phyloP scores from a whole-genome alignment of 2,888 invertebrate species.

The Clitarchus hookeri region DNA sequence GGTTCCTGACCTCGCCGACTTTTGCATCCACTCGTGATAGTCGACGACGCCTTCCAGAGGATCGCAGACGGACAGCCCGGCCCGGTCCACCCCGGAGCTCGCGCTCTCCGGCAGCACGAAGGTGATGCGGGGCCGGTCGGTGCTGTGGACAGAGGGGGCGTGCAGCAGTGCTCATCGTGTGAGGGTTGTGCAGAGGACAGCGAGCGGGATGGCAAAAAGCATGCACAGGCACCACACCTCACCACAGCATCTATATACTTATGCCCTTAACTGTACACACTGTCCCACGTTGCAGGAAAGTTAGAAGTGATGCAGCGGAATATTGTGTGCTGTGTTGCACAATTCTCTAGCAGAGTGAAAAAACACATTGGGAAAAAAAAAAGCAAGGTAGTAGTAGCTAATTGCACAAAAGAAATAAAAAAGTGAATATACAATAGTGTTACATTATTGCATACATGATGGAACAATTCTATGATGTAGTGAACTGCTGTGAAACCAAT shows the following conservation, averaged over 20 bases:
- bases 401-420: too few species aligned
- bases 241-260: too few species aligned
- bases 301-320: background rate
- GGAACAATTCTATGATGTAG: too few species aligned
- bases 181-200: background rate
- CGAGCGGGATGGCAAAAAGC: too few species aligned
- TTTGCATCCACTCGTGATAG: conserved; percentile 62
- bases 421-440: too few species aligned
- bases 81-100: conserved; percentile 55
- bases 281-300: background rate
- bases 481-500: too few species aligned
- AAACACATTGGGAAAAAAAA: background rate
- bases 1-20: conserved; percentile 36
- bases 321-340: background rate
- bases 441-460: too few species aligned
- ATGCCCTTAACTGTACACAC: background rate
- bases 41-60: conserved; percentile 62
- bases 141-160: conserved; percentile 34
- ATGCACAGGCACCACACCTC: too few species aligned
- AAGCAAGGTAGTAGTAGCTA: too few species aligned
- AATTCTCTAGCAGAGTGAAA: background rate
- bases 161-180: background rate
- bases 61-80: conserved; percentile 61
- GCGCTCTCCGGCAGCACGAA: conserved; percentile 37
- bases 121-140: conserved; percentile 35